A percentile compares a stretch with the other conserved stretches of the same genome.
Evolutionary conservation across 2,797 vertebrate species (phyloP).

Genomic region (Falco concolor): DNA sequence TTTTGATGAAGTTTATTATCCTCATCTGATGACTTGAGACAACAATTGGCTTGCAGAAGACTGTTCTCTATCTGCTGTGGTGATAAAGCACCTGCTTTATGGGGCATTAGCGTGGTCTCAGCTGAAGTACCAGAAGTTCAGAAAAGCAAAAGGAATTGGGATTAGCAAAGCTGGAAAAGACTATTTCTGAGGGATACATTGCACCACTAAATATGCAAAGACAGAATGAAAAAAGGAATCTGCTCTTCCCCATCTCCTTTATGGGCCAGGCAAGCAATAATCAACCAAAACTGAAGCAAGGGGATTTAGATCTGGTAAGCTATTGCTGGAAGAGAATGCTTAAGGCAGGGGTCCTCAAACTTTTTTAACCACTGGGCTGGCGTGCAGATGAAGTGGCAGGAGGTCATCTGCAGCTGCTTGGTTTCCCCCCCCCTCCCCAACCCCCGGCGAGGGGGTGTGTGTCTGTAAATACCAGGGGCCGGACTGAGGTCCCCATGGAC

Average conservation of each 20-base stretch:
- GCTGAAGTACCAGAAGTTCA: neutral
- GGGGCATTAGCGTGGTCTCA: accelerated
- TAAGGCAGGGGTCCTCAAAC: no score
- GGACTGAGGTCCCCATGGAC: no score
- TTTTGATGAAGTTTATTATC: neutral
- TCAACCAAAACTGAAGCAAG: neutral
- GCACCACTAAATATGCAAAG: no score
- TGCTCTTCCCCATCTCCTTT: neutral
- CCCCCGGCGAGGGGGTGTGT: no score
- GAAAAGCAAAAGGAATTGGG: neutral
- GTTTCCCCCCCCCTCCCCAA: no score
- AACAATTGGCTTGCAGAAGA: neutral
- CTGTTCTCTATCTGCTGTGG: neutral
- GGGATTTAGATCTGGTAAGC: no score
- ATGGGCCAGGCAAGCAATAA: accelerated
- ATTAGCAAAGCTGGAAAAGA: neutral
- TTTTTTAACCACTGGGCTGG: no score
- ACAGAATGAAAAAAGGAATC: neutral
- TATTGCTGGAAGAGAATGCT: neutral
- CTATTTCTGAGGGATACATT: accelerated
- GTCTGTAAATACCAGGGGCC: no score
- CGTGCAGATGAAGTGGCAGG: no score
- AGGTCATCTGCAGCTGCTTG: no score
- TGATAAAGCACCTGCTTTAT: neutral
- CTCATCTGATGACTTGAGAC: neutral